A percentile compares a stretch with the other conserved stretches of the same genome.
These are phyloP conservation scores for Trochalopteron elliotii DNA, from an alignment of 2,113 vertebrate species.

Conservation along the genomic window DNA sequence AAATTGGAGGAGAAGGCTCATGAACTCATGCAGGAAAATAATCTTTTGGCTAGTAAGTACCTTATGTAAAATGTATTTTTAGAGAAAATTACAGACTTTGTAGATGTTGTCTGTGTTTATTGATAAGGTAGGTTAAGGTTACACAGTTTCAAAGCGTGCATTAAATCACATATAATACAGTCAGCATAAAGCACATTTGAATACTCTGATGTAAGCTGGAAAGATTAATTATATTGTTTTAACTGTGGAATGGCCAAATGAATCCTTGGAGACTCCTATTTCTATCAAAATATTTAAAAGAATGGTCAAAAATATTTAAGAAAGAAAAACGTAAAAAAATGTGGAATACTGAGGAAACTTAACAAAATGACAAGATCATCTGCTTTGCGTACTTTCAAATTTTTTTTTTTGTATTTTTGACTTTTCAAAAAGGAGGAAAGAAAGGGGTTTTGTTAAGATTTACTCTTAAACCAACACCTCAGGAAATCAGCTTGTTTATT, in stretches of 20 bases:
- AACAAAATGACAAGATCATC: neutral
- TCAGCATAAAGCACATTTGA: neutral
- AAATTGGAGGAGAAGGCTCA: constrained; percentile 58
- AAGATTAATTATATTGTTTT: neutral
- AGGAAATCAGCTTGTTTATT: neutral
- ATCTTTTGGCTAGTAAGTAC: constrained; percentile 76
- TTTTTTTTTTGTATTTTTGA: neutral
- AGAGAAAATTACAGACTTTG: neutral
- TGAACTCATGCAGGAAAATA: constrained; percentile 67
- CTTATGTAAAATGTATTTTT: neutral
- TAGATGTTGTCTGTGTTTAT: neutral
- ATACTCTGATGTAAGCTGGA: neutral
- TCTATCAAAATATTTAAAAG: neutral
- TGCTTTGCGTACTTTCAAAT: neutral
- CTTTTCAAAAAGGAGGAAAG: neutral
- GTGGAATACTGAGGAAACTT: neutral
- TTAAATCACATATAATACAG: neutral
- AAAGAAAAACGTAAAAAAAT: neutral
- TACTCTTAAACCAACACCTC: neutral
- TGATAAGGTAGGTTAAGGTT: neutral
- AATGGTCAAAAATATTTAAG: neutral
- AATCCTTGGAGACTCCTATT: neutral
- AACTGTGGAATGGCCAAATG: neutral
- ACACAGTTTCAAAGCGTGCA: neutral
- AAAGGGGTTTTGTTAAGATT: neutral